A percentile compares a stretch with the other conserved stretches of the same genome.
These are phyloP conservation scores for Callopanchax toddi DNA, from an alignment of 2,113 vertebrate genomes.

Conservation along the genomic window DNA sequence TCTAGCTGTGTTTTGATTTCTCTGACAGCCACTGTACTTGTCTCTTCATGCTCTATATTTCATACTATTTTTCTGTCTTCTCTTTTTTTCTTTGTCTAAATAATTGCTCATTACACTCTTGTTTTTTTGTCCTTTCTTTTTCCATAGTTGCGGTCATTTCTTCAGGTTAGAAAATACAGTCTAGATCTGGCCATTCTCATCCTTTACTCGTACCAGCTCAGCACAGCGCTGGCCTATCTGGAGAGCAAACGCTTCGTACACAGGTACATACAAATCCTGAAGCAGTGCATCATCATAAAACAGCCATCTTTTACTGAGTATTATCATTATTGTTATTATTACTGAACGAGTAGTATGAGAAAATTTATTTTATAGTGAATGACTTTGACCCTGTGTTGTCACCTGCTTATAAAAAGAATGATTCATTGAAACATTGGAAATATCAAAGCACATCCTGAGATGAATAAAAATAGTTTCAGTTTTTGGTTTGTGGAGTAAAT, in stretches of 20 bases:
- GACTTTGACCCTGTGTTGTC: neutral
- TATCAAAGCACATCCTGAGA: no score
- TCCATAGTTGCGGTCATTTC: constrained; percentile 90
- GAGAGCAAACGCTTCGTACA: constrained; percentile 99
- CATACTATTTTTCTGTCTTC: neutral
- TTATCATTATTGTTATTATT: no score
- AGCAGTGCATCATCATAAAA: no score
- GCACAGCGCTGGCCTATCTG: constrained; percentile 94
- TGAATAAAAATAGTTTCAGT: rapidly evolving
- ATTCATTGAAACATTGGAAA: no score
- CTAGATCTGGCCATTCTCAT: constrained; percentile 93
- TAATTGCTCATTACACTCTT: no score
- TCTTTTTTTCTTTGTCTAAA: neutral
- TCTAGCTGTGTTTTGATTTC: neutral
- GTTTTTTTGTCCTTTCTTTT: neutral
- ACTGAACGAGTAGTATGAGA: no score
- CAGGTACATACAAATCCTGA: constrained; percentile 79
- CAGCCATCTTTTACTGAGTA: no score
- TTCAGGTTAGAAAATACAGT: constrained; percentile 97
- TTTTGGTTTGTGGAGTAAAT: neutral
- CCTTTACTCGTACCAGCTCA: constrained; percentile 95
- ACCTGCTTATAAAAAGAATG: no score
- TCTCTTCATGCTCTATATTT: neutral
- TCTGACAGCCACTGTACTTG: neutral
- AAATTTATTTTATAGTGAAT: neutral